phyloP scores from a whole-genome alignment of 2,113 vertebrate genomes.

The Eulacestoma nigropectus region DNA sequence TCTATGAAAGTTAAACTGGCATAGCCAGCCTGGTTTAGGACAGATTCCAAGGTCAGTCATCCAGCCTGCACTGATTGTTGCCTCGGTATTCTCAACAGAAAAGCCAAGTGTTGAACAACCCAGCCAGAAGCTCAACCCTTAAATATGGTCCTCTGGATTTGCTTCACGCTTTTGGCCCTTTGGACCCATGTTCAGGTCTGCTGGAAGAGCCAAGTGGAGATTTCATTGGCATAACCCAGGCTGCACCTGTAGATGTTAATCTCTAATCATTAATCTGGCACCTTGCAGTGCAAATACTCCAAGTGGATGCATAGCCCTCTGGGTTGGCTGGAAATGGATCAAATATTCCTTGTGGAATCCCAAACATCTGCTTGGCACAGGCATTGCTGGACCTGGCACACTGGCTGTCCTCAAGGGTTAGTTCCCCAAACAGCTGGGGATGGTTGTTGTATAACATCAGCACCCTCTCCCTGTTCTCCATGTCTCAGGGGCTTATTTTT shows the following conservation, averaged over 20 bases:
- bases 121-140: not conserved
- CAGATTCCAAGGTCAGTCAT: not conserved
- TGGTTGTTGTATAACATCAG: not conserved
- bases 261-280: not conserved
- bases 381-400: not conserved
- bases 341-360: conserved; percentile 29
- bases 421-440: not conserved
- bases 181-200: not conserved
- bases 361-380: not conserved
- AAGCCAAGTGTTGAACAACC: not conserved
- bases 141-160: not conserved
- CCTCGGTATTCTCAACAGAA: not conserved
- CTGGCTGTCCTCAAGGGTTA: not conserved
- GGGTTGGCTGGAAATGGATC: not conserved
- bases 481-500: not conserved
- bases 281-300: not conserved
- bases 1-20: not conserved
- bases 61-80: not conserved
- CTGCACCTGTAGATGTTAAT: not conserved
- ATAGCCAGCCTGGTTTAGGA: not conserved
- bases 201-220: not conserved
- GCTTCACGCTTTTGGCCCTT: not conserved
- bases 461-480: not conserved
- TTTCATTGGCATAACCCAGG: not conserved
- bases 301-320: not conserved